A percentile compares a stretch with the other conserved stretches of the same genome.
Conservation (phyloP, 1,140 invertebrate genomes). For the Diuraphis noxia region DNA sequence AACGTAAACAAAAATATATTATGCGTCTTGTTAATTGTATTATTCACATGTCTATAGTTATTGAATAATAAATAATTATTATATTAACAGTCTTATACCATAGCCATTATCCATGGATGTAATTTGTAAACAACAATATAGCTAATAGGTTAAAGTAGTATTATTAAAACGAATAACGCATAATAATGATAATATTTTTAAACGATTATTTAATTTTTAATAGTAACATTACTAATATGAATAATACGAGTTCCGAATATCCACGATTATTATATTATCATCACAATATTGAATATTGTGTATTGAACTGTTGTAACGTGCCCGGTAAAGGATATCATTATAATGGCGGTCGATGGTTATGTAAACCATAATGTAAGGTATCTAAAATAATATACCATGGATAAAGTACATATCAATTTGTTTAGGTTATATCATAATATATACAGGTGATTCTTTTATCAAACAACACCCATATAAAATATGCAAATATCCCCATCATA, state of each 20-base stretch:
- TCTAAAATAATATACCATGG: not conserved
- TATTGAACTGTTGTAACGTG: not conserved
- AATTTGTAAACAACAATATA: not conserved
- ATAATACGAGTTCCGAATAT: not conserved
- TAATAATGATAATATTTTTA: not conserved
- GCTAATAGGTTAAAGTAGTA: not conserved
- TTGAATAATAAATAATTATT: not conserved
- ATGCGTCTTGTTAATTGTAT: too few species aligned
- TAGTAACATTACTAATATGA: too few species aligned
- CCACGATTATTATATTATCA: not conserved
- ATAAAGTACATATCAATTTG: not conserved
- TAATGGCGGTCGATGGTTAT: not conserved
- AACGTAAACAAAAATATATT: not conserved
- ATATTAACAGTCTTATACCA: not conserved
- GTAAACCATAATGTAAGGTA: not conserved
- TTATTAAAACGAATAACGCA: not conserved
- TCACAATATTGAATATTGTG: not conserved
- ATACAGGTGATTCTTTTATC: too few species aligned
- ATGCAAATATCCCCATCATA: too few species aligned
- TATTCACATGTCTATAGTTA: not conserved
- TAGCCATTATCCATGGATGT: not conserved
- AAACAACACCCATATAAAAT: too few species aligned
- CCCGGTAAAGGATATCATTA: not conserved
- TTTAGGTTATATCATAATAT: not conserved
- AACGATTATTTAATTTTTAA: not conserved